phyloP scores from a whole-genome alignment of 2,113 vertebrate genomes.

The Dunckerocampus dactyliophorus region DNA sequence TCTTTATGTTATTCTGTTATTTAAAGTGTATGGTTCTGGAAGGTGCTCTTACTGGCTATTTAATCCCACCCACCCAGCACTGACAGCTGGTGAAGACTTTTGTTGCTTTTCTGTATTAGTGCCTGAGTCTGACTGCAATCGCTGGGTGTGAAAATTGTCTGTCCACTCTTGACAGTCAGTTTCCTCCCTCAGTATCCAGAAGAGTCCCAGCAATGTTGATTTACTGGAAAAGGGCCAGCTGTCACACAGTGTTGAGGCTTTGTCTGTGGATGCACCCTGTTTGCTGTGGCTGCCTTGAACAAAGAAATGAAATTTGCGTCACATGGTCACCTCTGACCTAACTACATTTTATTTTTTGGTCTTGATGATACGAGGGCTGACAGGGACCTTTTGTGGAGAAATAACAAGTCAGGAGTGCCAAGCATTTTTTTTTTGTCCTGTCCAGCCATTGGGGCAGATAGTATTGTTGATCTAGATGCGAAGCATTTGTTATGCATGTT shows the following conservation, averaged over 20 bases:
- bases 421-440: neutral
- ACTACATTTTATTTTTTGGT: neutral
- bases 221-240: neutral
- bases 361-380: constrained; percentile 37
- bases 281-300: neutral
- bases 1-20: no score
- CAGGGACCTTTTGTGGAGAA: constrained; percentile 45
- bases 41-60: neutral
- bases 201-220: constrained; percentile 3
- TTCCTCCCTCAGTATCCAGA: neutral
- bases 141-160: constrained; percentile 33
- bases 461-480: no score
- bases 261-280: neutral
- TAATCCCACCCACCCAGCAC: neutral
- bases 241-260: constrained; percentile 3
- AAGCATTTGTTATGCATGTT: no score
- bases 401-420: constrained; percentile 27
- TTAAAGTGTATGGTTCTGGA: no score
- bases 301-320: neutral
- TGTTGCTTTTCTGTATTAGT: neutral
- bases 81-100: constrained; percentile 33
- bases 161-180: neutral
- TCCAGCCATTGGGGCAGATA: no score
- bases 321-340: constrained; percentile 20
- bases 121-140: constrained; percentile 13